phyloP scores from a whole-genome alignment of 2,113 vertebrate genomes.

The Xiphorhynchus elegans region DNA sequence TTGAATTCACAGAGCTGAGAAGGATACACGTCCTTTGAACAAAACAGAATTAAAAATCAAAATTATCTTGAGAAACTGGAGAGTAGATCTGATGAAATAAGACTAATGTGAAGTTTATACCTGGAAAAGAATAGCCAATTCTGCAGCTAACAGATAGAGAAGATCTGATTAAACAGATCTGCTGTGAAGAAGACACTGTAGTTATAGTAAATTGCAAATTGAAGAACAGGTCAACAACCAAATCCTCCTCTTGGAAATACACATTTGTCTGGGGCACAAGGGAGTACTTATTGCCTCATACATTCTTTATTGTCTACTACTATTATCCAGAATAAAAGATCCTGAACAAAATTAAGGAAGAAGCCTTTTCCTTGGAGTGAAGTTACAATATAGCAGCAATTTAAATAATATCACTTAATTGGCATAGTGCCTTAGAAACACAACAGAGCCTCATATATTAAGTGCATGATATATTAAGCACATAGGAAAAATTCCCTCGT shows the following conservation, averaged over 20 bases:
- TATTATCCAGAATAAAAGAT: neutral
- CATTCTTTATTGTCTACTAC: neutral
- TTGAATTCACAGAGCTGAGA: neutral
- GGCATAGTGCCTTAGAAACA: neutral
- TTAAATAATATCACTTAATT: neutral
- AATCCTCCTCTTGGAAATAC: neutral
- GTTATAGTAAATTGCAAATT: neutral
- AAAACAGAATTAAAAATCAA: neutral
- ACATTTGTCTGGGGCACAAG: neutral
- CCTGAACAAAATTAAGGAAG: neutral
- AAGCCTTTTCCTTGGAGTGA: neutral
- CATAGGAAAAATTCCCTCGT: neutral
- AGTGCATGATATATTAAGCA: neutral
- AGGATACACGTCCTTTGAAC: accelerated
- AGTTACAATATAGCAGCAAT: neutral
- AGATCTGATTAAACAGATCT: neutral
- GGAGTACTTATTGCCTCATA: accelerated
- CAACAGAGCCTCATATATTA: neutral
- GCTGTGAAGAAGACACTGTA: neutral
- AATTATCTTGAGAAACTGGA: neutral
- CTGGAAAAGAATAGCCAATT: neutral
- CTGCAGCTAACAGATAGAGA: neutral
- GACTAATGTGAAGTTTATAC: neutral
- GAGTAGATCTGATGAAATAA: neutral
- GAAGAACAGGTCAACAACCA: neutral